Base-by-base conservation (phyloP, 2,797 vertebrate species). In the Phalloptychus januarius region DNA sequence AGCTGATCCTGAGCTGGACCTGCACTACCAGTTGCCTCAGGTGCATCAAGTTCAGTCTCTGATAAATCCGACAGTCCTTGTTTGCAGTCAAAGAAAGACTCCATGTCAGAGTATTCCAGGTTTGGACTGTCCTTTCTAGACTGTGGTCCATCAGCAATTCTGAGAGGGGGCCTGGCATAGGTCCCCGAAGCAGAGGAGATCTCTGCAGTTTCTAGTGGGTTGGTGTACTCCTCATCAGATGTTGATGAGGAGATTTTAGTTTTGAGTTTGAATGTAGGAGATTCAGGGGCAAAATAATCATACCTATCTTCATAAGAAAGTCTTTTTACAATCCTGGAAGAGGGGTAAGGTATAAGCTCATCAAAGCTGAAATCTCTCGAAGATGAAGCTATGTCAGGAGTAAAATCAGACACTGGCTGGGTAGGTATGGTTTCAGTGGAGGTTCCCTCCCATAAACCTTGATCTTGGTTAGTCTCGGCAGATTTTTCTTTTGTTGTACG, bases 41-140 rank as follows among this genome's bases (percentile, higher is more conserved):
- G 36, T 58, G 90, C 86, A 25, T 95, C 87, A 1, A 72, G 78
- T 61, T 94, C 94, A 70, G 86, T 86, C 87, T 95, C 94, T 54
- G 92, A 94, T 46, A 86, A 86, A 79, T 94, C 92, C 1, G 94
- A 94, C 2, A 81, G 36, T 38, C 72, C 89, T 80, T 95, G 94
- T 76, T 82, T 92, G 80, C 94, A 95, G 85, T 96, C 94, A 89
- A 95, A 95, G 86, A 86, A 95, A 46, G 85, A 69, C 78, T 95
- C 94, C 36, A 78, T 74, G 63, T 95, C 94, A 48, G 90, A 94
- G 73, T 85, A 89, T 75, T 93, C 88, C 83, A 79, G 79, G 7
- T 75, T 74, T 67, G 86, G 74, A 42, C 80, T 87, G 50, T 77
- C 58, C 77, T 77, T 7, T 74, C 75, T 72, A 71, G 42, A 74